These are phyloP conservation scores for Indicator indicator DNA, from an alignment of 2,113 vertebrate species.

Conservation along the genomic window DNA sequence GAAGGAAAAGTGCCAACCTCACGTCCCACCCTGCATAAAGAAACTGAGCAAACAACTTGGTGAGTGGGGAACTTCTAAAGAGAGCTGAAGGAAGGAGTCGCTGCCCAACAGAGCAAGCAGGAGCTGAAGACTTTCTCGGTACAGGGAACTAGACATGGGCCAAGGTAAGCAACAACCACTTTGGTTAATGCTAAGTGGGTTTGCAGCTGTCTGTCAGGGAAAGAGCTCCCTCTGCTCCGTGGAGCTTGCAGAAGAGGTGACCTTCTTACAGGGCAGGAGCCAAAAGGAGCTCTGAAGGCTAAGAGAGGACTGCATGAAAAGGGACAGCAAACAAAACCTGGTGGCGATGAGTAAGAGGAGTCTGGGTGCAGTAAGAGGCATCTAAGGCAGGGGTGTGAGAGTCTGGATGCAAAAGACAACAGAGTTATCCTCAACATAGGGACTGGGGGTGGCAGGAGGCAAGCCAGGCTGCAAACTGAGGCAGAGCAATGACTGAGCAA, in stretches of 20 bases:
- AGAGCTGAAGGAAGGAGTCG: neutral
- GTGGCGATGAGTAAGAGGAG: neutral
- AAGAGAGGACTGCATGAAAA: neutral
- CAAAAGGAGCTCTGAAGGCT: neutral
- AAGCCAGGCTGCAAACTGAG: neutral
- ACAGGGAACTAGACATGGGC: conserved; percentile 18
- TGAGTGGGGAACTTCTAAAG: neutral
- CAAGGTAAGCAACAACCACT: conserved; percentile 58
- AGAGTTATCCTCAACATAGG: neutral
- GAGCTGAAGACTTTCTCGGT: neutral
- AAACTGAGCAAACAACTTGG: conserved; percentile 3
- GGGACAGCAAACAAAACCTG: neutral
- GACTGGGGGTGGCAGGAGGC: too few species aligned
- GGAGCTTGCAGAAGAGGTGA: neutral
- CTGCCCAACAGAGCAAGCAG: neutral
- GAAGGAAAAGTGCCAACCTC: neutral
- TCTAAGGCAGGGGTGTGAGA: neutral
- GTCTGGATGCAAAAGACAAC: neutral
- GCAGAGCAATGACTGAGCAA: neutral
- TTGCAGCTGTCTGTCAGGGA: neutral
- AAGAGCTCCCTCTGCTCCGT: neutral
- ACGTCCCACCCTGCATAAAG: neutral
- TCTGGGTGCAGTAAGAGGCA: neutral
- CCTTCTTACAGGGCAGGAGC: neutral
- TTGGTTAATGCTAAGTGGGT: neutral